These are phyloP conservation scores for Melanchra persicariae DNA, from an alignment of 2,888 invertebrate genomes.

Conservation along the genomic window DNA sequence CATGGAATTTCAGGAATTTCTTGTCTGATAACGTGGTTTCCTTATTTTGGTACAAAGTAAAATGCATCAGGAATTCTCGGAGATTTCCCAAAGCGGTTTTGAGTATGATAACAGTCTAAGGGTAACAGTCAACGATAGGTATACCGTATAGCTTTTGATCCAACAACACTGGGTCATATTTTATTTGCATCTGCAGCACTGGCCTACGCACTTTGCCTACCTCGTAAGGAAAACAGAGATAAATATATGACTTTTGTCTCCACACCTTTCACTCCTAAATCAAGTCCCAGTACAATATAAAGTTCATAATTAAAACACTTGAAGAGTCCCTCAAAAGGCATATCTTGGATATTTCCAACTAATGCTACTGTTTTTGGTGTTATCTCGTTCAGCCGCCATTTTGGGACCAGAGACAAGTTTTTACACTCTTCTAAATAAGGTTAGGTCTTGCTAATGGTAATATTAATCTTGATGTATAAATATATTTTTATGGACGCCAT, in stretches of 20 bases:
- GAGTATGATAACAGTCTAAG: neutral
- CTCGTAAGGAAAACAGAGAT: slow-evolving; percentile 39
- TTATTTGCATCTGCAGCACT: neutral
- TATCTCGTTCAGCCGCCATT: slow-evolving; percentile 72
- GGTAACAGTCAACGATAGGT: no score
- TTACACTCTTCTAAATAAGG: slow-evolving; percentile 78
- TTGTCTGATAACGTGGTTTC: neutral
- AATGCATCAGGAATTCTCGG: neutral
- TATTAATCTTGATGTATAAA: slow-evolving; percentile 82
- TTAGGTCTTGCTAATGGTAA: slow-evolving; percentile 76
- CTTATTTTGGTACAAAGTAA: no score
- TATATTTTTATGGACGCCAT: slow-evolving; percentile 55
- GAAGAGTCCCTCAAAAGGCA: slow-evolving; percentile 74
- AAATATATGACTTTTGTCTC: slow-evolving; percentile 38
- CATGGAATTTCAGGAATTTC: slow-evolving; percentile 2
- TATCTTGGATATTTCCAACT: slow-evolving; percentile 81
- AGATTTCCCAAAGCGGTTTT: neutral
- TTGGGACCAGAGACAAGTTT: slow-evolving; percentile 78
- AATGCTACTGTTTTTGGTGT: slow-evolving; percentile 73
- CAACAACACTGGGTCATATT: no score
- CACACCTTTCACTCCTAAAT: slow-evolving; percentile 65
- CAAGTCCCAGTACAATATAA: slow-evolving; percentile 39
- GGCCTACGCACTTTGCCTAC: neutral
- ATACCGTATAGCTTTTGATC: no score
- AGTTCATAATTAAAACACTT: slow-evolving; percentile 63